Evolutionary conservation across 2,888 invertebrate species (phyloP), one percentile per base, ranked within the genome.

Genomic region (Hermodice carunculata): DNA sequence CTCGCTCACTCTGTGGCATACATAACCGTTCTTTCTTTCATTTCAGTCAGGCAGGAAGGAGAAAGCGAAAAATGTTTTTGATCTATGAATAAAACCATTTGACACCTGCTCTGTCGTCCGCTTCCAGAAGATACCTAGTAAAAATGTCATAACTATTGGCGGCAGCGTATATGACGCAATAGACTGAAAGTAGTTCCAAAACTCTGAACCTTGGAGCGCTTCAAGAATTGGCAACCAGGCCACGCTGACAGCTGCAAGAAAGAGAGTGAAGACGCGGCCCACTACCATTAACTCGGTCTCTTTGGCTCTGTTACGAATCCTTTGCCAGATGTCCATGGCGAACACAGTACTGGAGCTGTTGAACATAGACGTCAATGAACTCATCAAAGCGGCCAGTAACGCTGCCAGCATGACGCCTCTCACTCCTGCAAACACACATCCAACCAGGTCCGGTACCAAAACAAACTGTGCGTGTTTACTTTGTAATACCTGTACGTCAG

Each of bases 331-430:
- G 72, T 88, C 88, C 67, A 88, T 85, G 1, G 87, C 87, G 74
- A 88, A 88, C 46, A 88, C 54, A 8, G 69, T 67, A 26, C 49
- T 56, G 44, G 84, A 81, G 42, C 87, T 87, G 74, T 88, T 88
- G 76, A 88, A 88, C 44, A 88, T 86, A 11, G 87, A 87, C 3
- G 87, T 87, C 24, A 88, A 74, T 43, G 85, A 86, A 59, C 83
- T 83, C 85, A 88, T 87, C 6, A 88, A 74, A 2, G 88, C 87
- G 28, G 88, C 85, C 73, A 88, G 73, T 86, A 88, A 87, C 11
- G 87, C 87, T 6, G 88, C 86, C 68, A 87, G 71, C 76, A 81
- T 46, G 46, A 24, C 46, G 14, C 46, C 14, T 5, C 14, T n/a
- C n/a, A n/a, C n/a, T n/a, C n/a, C n/a, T n/a, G n/a, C n/a, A 46